Evolutionary conservation across 2,888 invertebrate species (phyloP).

Genomic region (Caradrina kadenii): DNA sequence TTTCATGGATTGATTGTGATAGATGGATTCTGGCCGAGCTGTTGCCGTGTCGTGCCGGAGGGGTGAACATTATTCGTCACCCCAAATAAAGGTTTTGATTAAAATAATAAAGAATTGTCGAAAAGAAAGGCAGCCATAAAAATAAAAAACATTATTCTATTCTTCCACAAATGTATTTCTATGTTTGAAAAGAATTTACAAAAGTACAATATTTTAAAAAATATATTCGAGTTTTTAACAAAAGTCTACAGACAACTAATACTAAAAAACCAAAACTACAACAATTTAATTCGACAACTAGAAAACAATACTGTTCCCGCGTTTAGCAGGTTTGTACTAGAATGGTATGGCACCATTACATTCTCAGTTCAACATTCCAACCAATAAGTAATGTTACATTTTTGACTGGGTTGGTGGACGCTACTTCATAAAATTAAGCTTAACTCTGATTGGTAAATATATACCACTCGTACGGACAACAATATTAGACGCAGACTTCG

Average conservation of each 20-base stretch:
- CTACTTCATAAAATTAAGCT: neutral
- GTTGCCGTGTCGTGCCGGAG: too few species aligned
- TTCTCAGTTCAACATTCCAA: slow-evolving; percentile 31
- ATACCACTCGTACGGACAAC: neutral
- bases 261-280: slow-evolving; percentile 41
- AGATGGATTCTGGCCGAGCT: too few species aligned
- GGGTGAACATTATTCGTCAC: too few species aligned
- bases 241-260: slow-evolving; percentile 49
- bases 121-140: neutral
- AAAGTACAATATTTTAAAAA: slow-evolving; percentile 59
- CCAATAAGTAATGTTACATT: slow-evolving; percentile 32
- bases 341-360: slow-evolving; percentile 56
- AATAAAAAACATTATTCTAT: slow-evolving; percentile 7
- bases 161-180: slow-evolving; percentile 54
- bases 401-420: slow-evolving; percentile 20
- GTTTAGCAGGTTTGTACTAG: slow-evolving; percentile 48
- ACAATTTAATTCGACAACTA: slow-evolving; percentile 44
- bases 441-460: slow-evolving; percentile 8
- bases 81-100: too few species aligned
- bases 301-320: slow-evolving; percentile 55
- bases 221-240: slow-evolving; percentile 63
- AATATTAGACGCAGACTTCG: neutral
- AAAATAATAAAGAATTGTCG: neutral
- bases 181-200: slow-evolving; percentile 48
- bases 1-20: too few species aligned